Percentiles rank a stretch among this genome's conserved stretches.
phyloP scores from a whole-genome alignment of 2,797 vertebrate genomes.

The Paedocypris micromegethes region DNA sequence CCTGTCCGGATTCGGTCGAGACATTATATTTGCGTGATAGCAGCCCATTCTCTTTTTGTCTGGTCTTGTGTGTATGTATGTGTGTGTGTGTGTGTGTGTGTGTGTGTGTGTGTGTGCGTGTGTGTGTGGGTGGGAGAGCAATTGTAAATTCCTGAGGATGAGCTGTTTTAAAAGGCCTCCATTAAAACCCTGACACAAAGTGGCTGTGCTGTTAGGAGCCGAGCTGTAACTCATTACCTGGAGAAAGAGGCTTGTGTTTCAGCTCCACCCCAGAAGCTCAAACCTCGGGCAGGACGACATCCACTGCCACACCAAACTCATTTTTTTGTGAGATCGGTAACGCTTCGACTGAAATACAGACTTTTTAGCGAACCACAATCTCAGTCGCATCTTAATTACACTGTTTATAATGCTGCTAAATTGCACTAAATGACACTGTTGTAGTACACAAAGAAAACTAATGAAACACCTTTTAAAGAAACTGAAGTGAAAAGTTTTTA shows the following conservation, averaged over 20 bases:
- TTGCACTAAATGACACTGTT: too few species aligned
- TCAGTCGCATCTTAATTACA: too few species aligned
- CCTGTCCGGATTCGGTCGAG: slow-evolving; percentile 54
- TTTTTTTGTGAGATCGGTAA: too few species aligned
- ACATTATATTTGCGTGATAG: slow-evolving; percentile 58
- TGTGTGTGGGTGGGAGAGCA: slow-evolving; percentile 47
- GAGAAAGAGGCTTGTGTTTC: slow-evolving; percentile 33
- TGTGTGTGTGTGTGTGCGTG: slow-evolving; percentile 33
- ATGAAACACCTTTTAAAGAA: too few species aligned
- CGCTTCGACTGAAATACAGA: too few species aligned
- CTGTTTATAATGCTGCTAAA: too few species aligned
- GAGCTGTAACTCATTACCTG: slow-evolving; percentile 57
- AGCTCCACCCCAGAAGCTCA: slow-evolving; percentile 17
- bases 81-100: slow-evolving; percentile 38
- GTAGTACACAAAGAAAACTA: too few species aligned
- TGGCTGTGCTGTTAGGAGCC: slow-evolving; percentile 63
- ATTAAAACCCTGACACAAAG: slow-evolving; percentile 54
- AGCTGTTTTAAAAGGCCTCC: slow-evolving; percentile 61
- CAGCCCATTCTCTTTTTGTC: slow-evolving; percentile 33
- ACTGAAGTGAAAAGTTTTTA: too few species aligned
- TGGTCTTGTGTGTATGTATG: slow-evolving; percentile 21
- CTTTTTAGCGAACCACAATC: too few species aligned
- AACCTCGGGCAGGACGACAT: background rate
- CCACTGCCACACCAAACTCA: too few species aligned
- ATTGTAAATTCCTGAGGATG: slow-evolving; percentile 71